Conservation (phyloP, 2,888 invertebrate species). For the Ethmia dodecea region DNA sequence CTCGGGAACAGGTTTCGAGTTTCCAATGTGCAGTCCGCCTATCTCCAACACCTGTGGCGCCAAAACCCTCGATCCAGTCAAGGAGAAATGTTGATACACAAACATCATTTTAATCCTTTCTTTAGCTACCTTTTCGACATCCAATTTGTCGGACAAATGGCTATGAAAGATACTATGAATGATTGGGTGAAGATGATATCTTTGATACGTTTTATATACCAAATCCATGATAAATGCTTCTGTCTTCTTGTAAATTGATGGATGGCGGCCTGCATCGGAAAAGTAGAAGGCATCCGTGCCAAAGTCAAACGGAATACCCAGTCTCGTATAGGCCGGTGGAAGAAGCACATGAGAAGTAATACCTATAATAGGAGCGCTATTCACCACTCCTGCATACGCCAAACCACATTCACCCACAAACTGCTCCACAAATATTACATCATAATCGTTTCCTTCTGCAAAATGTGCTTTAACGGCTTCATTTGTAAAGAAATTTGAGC, state of each 20-base stretch:
- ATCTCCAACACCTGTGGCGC: conserved; percentile 78
- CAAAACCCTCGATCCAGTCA: conserved; percentile 71
- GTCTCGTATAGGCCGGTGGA: conserved; percentile 60
- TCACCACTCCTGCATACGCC: conserved; percentile 46
- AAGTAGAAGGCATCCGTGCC: conserved; percentile 66
- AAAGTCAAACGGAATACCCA: conserved; percentile 68
- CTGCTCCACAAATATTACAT: conserved; percentile 65
- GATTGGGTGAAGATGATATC: conserved; percentile 38
- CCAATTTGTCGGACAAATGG: conserved; percentile 59
- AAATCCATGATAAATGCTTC: conserved; percentile 35
- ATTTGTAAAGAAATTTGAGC: conserved; percentile 42
- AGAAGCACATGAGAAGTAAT: conserved; percentile 68
- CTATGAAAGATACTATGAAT: conserved; percentile 48
- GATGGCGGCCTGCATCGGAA: conserved; percentile 41
- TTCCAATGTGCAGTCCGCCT: conserved; percentile 71
- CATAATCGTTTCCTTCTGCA: conserved; percentile 38
- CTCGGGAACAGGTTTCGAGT: conserved; percentile 36
- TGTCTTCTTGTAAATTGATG: conserved; percentile 36
- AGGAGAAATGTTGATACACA: conserved; percentile 78
- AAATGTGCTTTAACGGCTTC: conserved; percentile 34
- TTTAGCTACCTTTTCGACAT: conserved; percentile 58
- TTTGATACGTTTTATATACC: conserved; percentile 25
- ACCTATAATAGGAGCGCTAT: conserved; percentile 69
- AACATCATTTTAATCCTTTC: conserved; percentile 72
- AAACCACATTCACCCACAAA: conserved; percentile 65